Conservation (phyloP, 2,797 vertebrate species). For the Onychomys arenicola region DNA sequence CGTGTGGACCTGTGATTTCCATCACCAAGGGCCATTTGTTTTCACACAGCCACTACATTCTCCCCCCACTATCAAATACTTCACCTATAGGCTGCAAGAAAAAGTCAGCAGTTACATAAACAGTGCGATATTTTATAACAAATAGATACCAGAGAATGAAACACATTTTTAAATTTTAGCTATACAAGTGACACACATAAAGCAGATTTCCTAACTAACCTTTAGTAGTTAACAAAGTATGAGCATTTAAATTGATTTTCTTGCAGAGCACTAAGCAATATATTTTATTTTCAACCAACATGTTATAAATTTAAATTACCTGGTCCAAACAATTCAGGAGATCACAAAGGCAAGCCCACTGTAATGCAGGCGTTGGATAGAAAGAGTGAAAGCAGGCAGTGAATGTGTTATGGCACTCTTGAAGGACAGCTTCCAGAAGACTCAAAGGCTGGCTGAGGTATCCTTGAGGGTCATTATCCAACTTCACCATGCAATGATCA, state of each 20-base stretch:
- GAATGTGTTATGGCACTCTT: conserved; percentile 99
- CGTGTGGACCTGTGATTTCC: no score
- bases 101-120: not conserved
- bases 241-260: conserved; percentile 32
- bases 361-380: conserved; percentile 97
- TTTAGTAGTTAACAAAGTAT: conserved; percentile 36
- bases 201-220: not conserved
- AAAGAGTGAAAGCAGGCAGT: conserved; percentile 99
- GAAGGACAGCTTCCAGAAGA: conserved; percentile 97
- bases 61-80: not conserved
- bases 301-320: conserved; percentile 86
- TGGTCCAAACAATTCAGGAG: conserved; percentile 99
- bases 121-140: not conserved
- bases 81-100: not conserved
- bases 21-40: not conserved
- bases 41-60: not conserved
- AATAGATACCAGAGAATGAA: not conserved
- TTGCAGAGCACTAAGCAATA: conserved; percentile 19
- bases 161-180: not conserved
- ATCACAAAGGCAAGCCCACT: conserved; percentile 99
- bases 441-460: conserved; percentile 97
- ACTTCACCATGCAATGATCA: conserved; percentile 97
- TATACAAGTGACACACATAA: not conserved
- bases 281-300: not conserved
- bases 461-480: conserved; percentile 98